Conservation (phyloP, 1,140 invertebrate species). For the Leptopilina boulardi region DNA sequence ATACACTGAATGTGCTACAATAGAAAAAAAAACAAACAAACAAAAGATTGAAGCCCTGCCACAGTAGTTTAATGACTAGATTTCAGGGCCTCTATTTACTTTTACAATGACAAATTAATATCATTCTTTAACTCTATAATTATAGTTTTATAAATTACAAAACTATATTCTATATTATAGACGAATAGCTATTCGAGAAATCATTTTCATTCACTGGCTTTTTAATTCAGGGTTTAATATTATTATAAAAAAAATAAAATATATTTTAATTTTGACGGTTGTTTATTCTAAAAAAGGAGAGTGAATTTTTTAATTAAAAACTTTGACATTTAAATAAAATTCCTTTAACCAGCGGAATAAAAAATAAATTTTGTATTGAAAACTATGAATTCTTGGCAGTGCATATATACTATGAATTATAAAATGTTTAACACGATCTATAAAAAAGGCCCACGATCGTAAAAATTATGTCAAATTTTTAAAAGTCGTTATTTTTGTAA, state of each 20-base stretch:
- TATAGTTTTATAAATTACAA: not conserved
- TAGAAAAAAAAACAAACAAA: not conserved
- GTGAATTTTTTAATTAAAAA: too few species aligned
- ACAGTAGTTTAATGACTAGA: not conserved
- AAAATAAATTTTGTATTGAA: too few species aligned
- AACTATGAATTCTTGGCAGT: too few species aligned
- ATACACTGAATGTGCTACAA: slow-evolving; percentile 17
- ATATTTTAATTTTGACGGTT: too few species aligned
- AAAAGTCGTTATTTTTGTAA: slow-evolving; percentile 4
- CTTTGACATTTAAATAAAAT: too few species aligned
- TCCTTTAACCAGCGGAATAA: too few species aligned
- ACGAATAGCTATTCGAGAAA: slow-evolving; percentile 1
- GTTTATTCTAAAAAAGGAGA: too few species aligned
- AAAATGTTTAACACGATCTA: not conserved
- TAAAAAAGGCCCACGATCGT: not conserved
- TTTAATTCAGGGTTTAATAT: too few species aligned
- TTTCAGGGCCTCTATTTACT: not conserved
- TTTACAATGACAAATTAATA: not conserved
- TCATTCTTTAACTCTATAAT: not conserved
- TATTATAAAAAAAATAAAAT: too few species aligned
- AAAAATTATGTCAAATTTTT: slow-evolving; percentile 1
- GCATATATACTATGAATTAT: not conserved
- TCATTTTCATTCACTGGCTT: not conserved
- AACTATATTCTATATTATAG: slow-evolving; percentile 10
- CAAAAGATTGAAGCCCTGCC: not conserved